A percentile compares a stretch with the other conserved stretches of the same genome.
Conservation (phyloP, 2,888 invertebrate species). For the Cephus sareptanus region DNA sequence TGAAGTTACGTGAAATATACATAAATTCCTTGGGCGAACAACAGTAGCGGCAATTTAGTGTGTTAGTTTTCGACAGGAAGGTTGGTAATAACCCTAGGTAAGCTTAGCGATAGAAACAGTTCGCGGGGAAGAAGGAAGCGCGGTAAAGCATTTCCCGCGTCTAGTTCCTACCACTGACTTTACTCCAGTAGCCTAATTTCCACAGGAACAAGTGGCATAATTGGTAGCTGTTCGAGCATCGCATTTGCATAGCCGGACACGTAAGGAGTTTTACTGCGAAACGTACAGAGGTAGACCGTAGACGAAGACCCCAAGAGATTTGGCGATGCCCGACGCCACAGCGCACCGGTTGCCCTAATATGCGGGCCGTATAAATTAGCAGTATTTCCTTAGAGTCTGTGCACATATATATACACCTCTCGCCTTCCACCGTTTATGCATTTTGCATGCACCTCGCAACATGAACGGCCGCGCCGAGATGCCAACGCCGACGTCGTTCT, state of each 20-base stretch:
- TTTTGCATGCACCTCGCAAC: slow-evolving; percentile 17
- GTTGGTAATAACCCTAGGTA: background rate
- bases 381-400: slow-evolving; percentile 16
- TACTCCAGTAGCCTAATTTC: background rate
- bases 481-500: background rate
- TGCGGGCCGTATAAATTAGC: slow-evolving; percentile 31
- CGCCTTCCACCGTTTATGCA: slow-evolving; percentile 20
- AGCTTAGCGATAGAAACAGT: background rate
- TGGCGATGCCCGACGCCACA: background rate
- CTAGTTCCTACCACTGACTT: background rate
- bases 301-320: background rate
- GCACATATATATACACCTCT: background rate
- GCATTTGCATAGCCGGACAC: background rate
- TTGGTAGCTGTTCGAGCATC: background rate
- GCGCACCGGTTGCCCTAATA: slow-evolving; percentile 15
- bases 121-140: background rate
- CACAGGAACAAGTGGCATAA: background rate
- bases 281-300: background rate
- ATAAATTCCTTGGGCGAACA: background rate
- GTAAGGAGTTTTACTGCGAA: background rate
- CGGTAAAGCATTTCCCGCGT: background rate
- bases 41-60: background rate
- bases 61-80: background rate
- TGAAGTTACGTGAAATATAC: background rate
- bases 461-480: background rate